These are phyloP conservation scores for Ricordea florida DNA, from an alignment of 92 coral and sea anemone genomes.

Conservation along the genomic window DNA sequence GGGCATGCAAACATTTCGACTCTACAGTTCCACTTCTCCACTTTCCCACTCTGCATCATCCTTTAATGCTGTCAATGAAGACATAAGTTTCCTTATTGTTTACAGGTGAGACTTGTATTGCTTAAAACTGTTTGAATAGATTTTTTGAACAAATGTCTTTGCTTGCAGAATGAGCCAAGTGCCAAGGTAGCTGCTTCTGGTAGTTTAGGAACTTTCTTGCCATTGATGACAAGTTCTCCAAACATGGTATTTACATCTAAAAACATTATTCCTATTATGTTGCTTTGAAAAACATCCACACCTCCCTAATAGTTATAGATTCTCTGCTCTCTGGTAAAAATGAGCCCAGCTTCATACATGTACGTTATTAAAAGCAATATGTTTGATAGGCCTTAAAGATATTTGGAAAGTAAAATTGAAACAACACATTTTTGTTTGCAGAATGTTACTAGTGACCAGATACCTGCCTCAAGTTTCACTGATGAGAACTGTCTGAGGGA, in stretches of 20 bases:
- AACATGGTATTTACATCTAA: conserved; percentile 18
- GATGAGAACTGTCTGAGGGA: conserved; percentile 1
- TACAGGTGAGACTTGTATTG: no score
- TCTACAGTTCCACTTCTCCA: conserved; percentile 11
- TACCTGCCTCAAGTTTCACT: conserved; percentile 11
- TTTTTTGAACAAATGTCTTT: background rate
- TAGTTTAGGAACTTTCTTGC: conserved; percentile 14
- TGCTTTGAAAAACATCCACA: conserved; percentile 5
- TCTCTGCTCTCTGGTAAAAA: background rate
- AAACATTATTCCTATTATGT: no score
- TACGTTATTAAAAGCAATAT: conserved; percentile 7
- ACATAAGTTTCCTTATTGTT: conserved; percentile 1
- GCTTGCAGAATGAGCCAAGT: conserved; percentile 7
- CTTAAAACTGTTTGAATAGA: no score
- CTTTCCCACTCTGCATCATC: background rate
- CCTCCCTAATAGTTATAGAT: conserved; percentile 12
- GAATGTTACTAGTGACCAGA: conserved; percentile 3
- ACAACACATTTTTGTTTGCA: conserved; percentile 9
- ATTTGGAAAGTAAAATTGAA: conserved; percentile 14
- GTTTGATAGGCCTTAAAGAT: background rate
- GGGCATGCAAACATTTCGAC: no score
- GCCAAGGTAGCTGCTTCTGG: conserved; percentile 8
- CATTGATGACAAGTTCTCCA: conserved; percentile 27
- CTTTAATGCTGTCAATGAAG: conserved; percentile 14
- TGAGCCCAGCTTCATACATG: conserved; percentile 12